Percentiles rank a stretch among this genome's conserved stretches.
phyloP scores from a whole-genome alignment of 2,888 invertebrate species.

The Tenthredo livida region DNA sequence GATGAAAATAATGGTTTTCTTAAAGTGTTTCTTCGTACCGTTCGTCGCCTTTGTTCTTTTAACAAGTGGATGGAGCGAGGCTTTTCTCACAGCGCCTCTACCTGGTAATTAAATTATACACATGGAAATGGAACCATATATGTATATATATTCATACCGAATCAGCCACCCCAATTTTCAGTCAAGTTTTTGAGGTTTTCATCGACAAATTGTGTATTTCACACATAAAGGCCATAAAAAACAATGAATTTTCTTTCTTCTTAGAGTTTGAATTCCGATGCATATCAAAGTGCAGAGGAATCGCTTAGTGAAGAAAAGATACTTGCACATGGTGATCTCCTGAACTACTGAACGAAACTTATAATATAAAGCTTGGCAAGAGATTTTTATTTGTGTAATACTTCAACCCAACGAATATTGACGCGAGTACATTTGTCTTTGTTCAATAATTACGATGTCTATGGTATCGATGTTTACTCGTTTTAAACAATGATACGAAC shows the following conservation, averaged over 20 bases:
- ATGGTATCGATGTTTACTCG: constrained; percentile 18
- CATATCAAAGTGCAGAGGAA: neutral
- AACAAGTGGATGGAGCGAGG: constrained; percentile 56
- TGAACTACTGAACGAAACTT: neutral
- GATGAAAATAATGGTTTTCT: neutral
- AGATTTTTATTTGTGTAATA: neutral
- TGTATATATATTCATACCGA: neutral
- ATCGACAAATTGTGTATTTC: neutral
- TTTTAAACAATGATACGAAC: constrained; percentile 6
- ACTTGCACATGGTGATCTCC: neutral
- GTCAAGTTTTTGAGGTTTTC: neutral
- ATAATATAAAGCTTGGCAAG: neutral
- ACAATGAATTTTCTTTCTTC: neutral
- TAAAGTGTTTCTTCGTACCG: constrained; percentile 20
- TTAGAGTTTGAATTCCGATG: neutral
- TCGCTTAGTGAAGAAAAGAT: neutral
- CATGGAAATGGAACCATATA: neutral
- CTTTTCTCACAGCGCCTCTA: constrained; percentile 69
- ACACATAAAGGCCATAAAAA: no score
- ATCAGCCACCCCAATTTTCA: neutral
- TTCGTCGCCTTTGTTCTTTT: constrained; percentile 38
- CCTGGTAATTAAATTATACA: constrained; percentile 64
- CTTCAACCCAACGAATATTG: neutral
- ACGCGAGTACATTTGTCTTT: neutral
- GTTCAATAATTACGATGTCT: neutral